Evolutionary conservation across 2,797 vertebrate genomes (phyloP).

Genomic region (Synaphobranchus kaupii): DNA sequence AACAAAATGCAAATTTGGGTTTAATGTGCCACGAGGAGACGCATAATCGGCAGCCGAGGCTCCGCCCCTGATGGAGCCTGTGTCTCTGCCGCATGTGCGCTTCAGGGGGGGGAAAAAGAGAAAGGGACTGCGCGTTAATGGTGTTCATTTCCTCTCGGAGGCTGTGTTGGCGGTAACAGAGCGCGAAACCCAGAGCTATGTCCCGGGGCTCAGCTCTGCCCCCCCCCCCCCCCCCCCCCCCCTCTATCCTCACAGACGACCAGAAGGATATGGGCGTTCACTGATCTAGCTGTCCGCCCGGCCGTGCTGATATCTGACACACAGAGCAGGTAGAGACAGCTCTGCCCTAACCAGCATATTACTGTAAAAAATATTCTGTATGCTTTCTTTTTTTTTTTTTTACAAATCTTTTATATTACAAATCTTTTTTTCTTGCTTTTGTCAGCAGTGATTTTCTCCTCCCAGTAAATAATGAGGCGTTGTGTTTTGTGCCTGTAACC

Average conservation of each 20-base stretch:
- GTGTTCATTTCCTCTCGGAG: background rate
- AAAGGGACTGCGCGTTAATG: background rate
- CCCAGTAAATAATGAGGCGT: background rate
- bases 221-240: background rate
- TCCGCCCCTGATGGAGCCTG: background rate
- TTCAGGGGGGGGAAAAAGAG: background rate
- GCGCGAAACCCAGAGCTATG: background rate
- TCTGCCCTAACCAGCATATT: no score
- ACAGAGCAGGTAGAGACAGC: background rate
- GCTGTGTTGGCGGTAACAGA: background rate
- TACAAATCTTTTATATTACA: background rate
- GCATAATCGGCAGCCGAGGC: conserved; percentile 13
- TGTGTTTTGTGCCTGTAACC: background rate
- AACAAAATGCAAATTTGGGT: conserved; percentile 47
- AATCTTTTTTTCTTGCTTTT: background rate
- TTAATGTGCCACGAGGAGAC: conserved; percentile 49
- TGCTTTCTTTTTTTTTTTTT: background rate
- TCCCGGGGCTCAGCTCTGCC: background rate
- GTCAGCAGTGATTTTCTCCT: background rate
- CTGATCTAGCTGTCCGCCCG: background rate
- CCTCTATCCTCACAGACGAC: background rate
- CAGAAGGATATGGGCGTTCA: no score
- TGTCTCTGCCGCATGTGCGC: background rate
- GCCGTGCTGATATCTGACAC: background rate
- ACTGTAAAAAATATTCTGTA: background rate